Percentiles rank a stretch among this genome's conserved stretches.
phyloP scores from a whole-genome alignment of 2,797 vertebrate genomes.

The Neosalanx taihuensis region DNA sequence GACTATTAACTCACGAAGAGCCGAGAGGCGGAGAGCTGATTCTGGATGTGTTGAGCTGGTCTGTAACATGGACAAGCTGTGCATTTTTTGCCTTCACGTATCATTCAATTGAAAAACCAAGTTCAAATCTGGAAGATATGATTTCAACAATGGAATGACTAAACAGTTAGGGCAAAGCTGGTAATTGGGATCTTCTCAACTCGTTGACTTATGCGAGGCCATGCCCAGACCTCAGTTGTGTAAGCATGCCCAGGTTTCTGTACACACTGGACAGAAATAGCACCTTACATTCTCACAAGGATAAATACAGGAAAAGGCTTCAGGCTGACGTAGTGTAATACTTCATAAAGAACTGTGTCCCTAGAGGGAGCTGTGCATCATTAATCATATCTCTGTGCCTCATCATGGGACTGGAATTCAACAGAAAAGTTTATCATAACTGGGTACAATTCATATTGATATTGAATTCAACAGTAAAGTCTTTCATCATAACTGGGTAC shows the following conservation, averaged over 20 bases:
- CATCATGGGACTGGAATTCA: neutral
- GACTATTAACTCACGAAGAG: conserved; percentile 34
- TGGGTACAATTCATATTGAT: neutral
- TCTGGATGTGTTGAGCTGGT: conserved; percentile 41
- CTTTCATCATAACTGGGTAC: neutral
- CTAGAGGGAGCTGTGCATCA: conserved; percentile 1
- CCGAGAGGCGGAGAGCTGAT: conserved; percentile 35
- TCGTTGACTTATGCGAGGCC: neutral
- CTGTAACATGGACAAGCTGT: neutral
- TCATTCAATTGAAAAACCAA: neutral
- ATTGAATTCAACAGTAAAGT: neutral
- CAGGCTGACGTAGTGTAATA: conserved; percentile 4
- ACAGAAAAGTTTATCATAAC: neutral
- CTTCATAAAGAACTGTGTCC: conserved; percentile 8
- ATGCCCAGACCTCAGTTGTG: too few relatives aligned
- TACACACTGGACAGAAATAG: conserved; percentile 51
- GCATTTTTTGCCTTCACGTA: neutral
- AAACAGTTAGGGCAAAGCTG: neutral
- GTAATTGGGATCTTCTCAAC: too few relatives aligned
- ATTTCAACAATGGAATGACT: neutral
- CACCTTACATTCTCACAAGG: conserved; percentile 25
- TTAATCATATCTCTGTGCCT: conserved; percentile 11
- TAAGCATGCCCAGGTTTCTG: conserved; percentile 18
- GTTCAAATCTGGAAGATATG: too few relatives aligned
- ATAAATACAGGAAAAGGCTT: conserved; percentile 46